Evolutionary conservation across 2,888 invertebrate species (phyloP), one percentile per base, ranked within the genome.

Genomic region (Rutpela maculata): DNA sequence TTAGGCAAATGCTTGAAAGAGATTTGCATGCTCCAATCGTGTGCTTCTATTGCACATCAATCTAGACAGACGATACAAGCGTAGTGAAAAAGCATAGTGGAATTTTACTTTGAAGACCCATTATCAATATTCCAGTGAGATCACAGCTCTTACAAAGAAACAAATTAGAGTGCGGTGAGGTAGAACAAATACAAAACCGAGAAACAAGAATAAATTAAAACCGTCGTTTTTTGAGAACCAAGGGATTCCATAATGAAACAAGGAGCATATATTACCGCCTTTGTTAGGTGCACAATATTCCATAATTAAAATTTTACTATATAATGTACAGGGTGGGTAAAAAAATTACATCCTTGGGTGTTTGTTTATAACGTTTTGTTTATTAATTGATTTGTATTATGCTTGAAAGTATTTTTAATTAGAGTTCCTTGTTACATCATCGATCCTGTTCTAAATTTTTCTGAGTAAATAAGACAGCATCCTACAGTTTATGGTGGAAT

Each of bases 141-240:
- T 60, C 72, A 63, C 72, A 63, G 62, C 62, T 22, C 50, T 68
- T 71, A 76, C 80, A 81, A 81, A 81, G 81, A 74, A 77, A 80
- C 79, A 81, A 81, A 80, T 79, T 79, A 80, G 75, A 76, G 78
- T 74, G 78, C 78, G 65, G 76, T 73, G 78, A 76, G 65, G 60
- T 68, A 69, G 79, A 73, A 79, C 80, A 75, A 79, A 80, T 19
- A 56, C 43, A 65, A 74, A 56, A 67, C 43, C 43, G 43, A 38
- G 43, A 65, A 65, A 65, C 65, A 65, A 43, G 77, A 80, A 80
- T 79, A 79, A 79, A 79, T 79, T 80, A 79, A 79, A 80, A 80
- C 72, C 31, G 69, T 68, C 75, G 63, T 72, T 72, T 72, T 72
- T 67, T 67, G 35, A 15, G 26, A 9, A 26, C 22, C 67, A 55